Percentiles rank a stretch among this genome's conserved stretches.
phyloP scores from a whole-genome alignment of 1,140 invertebrate species.

The Physella acuta region DNA sequence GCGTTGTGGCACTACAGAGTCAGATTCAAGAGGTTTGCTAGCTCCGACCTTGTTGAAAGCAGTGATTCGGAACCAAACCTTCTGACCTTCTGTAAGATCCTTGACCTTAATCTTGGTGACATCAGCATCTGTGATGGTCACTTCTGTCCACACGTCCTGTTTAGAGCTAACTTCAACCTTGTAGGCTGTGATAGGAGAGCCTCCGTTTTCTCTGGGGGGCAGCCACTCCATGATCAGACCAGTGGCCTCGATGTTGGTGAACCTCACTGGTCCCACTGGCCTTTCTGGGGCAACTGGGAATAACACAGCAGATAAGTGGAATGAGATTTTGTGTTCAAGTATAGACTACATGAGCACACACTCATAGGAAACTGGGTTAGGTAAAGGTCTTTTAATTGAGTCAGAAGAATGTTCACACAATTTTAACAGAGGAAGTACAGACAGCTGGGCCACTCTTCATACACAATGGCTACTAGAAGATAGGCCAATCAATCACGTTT shows the following conservation, averaged over 20 bases:
- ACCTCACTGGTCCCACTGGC: constrained; percentile 89
- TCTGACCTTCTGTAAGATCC: constrained; percentile 69
- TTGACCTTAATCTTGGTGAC: constrained; percentile 39
- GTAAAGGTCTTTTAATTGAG: too few species aligned
- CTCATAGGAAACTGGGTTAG: too few species aligned
- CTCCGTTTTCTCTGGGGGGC: constrained; percentile 87
- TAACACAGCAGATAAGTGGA: too few species aligned
- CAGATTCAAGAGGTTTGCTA: constrained; percentile 81
- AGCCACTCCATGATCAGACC: constrained; percentile 86
- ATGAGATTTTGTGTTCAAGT: too few species aligned
- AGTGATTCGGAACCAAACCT: constrained; percentile 67
- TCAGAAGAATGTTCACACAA: too few species aligned
- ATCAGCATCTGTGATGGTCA: constrained; percentile 76
- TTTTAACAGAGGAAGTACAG: too few species aligned
- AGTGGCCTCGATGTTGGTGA: constrained; percentile 88
- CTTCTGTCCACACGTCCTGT: constrained; percentile 72
- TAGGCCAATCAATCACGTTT: too few species aligned
- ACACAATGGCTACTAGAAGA: too few species aligned
- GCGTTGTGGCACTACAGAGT: constrained; percentile 86
- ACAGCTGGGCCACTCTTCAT: too few species aligned
- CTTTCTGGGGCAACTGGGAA: constrained; percentile 73
- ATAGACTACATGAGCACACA: too few species aligned
- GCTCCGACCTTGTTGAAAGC: constrained; percentile 91
- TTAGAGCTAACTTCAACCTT: constrained; percentile 96
- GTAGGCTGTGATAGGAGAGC: constrained; percentile 87